phyloP scores from a whole-genome alignment of 1,140 invertebrate species.

The Macrotrachela quadricornifera region DNA sequence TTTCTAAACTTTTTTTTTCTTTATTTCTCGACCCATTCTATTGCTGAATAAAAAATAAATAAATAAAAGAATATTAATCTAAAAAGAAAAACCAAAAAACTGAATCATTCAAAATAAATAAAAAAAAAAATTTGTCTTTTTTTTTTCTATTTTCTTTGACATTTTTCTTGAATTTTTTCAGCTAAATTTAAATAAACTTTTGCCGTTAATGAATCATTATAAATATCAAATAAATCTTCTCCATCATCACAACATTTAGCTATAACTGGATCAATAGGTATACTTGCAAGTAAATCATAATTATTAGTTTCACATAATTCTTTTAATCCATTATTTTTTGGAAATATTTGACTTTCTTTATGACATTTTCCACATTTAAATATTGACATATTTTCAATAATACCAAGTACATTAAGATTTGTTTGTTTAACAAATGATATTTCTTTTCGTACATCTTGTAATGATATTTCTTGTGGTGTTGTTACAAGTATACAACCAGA shows the following conservation, averaged over 20 bases:
- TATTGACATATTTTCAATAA: slow-evolving; percentile 86
- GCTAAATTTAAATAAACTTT: slow-evolving; percentile 12
- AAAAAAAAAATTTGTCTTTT: too few relatives aligned
- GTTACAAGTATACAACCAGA: slow-evolving; percentile 67
- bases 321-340: slow-evolving; percentile 37
- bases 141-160: too few relatives aligned
- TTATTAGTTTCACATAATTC: slow-evolving; percentile 20
- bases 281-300: slow-evolving; percentile 29
- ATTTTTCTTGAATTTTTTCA: too few relatives aligned
- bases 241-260: slow-evolving; percentile 46
- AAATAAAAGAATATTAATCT: too few relatives aligned
- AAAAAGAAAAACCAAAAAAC: too few relatives aligned
- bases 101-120: too few relatives aligned
- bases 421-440: slow-evolving; percentile 85
- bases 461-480: slow-evolving; percentile 40
- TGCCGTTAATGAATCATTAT: slow-evolving; percentile 45
- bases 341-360: slow-evolving; percentile 63
- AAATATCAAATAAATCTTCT: slow-evolving; percentile 42
- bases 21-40: too few relatives aligned
- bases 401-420: slow-evolving; percentile 61
- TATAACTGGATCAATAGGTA: slow-evolving; percentile 28
- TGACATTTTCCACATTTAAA: slow-evolving; percentile 66
- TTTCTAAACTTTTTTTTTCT: too few relatives aligned
- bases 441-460: slow-evolving; percentile 79
- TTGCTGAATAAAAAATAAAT: too few relatives aligned